Percentiles rank a stretch among this genome's conserved stretches.
These are phyloP conservation scores for Uropsilus gracilis DNA, from an alignment of 2,113 vertebrate species.

Conservation along the genomic window DNA sequence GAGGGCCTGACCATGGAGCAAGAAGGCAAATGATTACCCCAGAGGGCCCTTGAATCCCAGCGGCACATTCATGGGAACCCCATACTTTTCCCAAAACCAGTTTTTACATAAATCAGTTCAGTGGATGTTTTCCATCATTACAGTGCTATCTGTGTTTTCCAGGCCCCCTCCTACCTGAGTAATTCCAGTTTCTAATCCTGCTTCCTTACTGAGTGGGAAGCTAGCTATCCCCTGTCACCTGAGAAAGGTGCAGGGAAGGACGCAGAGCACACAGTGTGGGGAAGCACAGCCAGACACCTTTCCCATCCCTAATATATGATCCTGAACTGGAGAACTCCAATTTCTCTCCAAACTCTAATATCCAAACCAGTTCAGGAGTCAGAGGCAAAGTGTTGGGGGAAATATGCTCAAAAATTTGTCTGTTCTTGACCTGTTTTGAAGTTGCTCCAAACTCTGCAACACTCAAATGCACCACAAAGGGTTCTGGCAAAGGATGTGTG, in stretches of 20 bases:
- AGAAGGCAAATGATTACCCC: accelerated
- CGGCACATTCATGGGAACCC: too few relatives aligned
- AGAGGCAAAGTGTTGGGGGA: neutral
- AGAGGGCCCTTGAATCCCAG: neutral
- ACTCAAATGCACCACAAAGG: neutral
- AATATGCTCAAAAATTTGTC: neutral
- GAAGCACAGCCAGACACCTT: accelerated
- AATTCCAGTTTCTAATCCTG: neutral
- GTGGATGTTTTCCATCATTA: neutral
- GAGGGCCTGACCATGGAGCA: neutral
- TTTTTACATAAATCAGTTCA: too few relatives aligned
- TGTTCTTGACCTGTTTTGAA: neutral
- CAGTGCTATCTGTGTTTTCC: accelerated
- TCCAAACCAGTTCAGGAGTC: neutral
- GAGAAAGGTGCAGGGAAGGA: neutral
- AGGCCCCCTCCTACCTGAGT: accelerated
- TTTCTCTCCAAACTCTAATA: neutral
- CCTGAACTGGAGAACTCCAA: neutral
- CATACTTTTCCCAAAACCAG: neutral
- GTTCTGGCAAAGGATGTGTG: neutral
- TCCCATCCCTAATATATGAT: neutral
- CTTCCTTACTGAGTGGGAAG: neutral
- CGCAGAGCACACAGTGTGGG: neutral
- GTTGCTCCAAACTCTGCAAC: neutral
- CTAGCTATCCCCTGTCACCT: neutral